Percentiles rank a stretch among this genome's conserved stretches.
phyloP scores from a whole-genome alignment of 2,888 invertebrate species.

The Euspilapteryx auroguttella region DNA sequence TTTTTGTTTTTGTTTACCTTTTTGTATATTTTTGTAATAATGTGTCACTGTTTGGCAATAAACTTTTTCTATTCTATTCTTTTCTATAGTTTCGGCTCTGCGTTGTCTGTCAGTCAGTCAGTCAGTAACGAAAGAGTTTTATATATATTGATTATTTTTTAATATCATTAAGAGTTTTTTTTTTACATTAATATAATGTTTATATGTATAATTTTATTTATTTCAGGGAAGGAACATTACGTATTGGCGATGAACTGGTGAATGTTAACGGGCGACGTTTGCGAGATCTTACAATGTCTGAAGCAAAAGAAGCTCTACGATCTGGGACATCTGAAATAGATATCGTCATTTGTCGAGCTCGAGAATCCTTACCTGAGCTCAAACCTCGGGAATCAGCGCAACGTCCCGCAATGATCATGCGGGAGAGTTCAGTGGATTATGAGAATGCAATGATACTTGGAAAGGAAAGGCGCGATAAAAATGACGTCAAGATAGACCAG shows the following conservation, averaged over 20 bases:
- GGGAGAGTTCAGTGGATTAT: conserved; percentile 72
- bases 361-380: conserved; percentile 22
- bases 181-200: neutral
- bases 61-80: no score
- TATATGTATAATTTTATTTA: no score
- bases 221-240: conserved; percentile 67
- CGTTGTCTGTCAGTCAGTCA: no score
- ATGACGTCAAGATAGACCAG: conserved; percentile 66
- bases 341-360: conserved; percentile 64
- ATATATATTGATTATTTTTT: no score
- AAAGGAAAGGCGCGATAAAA: conserved; percentile 48
- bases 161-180: no score
- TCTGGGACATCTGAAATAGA: conserved; percentile 66
- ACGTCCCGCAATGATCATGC: conserved; percentile 36
- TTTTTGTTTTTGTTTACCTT: no score
- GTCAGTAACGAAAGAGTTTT: no score
- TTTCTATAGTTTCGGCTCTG: no score
- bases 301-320: conserved; percentile 67
- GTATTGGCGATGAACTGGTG: conserved; percentile 71
- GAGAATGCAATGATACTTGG: conserved; percentile 64
- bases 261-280: conserved; percentile 73
- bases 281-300: conserved; percentile 66
- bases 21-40: no score
- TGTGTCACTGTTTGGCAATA: no score
- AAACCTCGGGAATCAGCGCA: conserved; percentile 20